Evolutionary conservation across 2,888 invertebrate genomes (phyloP), one percentile per base, ranked within the genome.

Genomic region (Tipula vernalis): DNA sequence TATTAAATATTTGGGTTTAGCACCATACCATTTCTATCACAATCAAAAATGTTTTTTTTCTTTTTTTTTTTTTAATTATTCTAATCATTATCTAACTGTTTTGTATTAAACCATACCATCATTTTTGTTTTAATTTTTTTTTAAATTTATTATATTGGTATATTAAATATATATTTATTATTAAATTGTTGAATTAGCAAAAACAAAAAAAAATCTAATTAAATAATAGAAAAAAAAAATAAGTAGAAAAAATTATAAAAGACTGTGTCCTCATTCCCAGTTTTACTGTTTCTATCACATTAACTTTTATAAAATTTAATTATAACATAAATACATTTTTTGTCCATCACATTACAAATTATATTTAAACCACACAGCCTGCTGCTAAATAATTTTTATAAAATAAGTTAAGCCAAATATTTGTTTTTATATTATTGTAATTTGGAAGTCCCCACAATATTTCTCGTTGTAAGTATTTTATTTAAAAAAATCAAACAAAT

Each of bases 1-100:
- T 86, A 42, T 84, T 87, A 83, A 51, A 51, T 87, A 51, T 91
- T 91, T 91, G 91, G 91, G 91, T 91, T 90, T 91, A 91, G 91
- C 91, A 91, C 91, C 91, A 89, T 89, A 89, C 89, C 90, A 71
- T 85, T 89, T 89, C 88, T 89, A 89, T 89, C 89, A 89, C 89
- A 89, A 89, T 89, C 89, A 88, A 87, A 86, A 85, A 39, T 83
- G 47, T 87, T 85, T 86, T 87, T 87, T 57, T 12, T 87, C 18
- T n/a, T 28, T 28, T 28, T 2, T 28, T 86, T 51, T 84, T 84
- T 84, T 84, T 84, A 36, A 39, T 84, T 84, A 39, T 84, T 84
- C 84, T 84, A 39, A 84, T 84, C 41, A 39, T 86, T 86, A 47
- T 86, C 41, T 47, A 39, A 36, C 41, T 39, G 36, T 84, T 84